These are phyloP conservation scores for Lethenteron camtschaticum DNA, from an alignment of 2,113 vertebrate species.

Conservation along the genomic window DNA sequence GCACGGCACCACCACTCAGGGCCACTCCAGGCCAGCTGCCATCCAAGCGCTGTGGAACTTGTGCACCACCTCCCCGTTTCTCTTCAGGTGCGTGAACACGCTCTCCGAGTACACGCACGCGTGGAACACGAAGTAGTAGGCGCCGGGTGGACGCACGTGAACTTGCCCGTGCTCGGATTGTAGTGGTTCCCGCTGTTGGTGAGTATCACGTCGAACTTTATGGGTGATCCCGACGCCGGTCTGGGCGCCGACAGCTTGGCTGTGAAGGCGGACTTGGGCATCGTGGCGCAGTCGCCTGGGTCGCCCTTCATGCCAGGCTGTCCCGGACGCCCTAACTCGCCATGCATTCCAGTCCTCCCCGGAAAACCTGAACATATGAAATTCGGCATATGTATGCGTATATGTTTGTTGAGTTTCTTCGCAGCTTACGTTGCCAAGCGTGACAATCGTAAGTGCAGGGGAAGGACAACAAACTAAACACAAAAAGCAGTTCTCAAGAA, in stretches of 20 bases:
- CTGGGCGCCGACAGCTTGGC: slow-evolving; percentile 61
- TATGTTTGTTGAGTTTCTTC: too few species aligned
- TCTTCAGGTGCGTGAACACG: slow-evolving; percentile 66
- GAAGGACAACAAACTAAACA: too few species aligned
- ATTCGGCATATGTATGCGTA: too few species aligned
- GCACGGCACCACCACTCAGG: slow-evolving; percentile 47
- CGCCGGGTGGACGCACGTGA: slow-evolving; percentile 61
- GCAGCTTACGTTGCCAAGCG: too few species aligned
- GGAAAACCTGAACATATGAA: too few species aligned
- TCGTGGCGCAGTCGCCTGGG: too few species aligned
- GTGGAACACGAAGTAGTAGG: slow-evolving; percentile 76
- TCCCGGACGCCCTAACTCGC: too few species aligned
- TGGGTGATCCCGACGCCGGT: slow-evolving; percentile 41
- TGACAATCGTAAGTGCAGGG: too few species aligned
- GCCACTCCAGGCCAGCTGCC: slow-evolving; percentile 77
- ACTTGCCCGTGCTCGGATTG: slow-evolving; percentile 51
- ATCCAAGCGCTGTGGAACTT: slow-evolving; percentile 77
- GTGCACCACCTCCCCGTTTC: slow-evolving; percentile 50
- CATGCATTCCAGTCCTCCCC: too few species aligned
- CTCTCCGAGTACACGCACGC: slow-evolving; percentile 74
- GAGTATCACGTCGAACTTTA: slow-evolving; percentile 54
- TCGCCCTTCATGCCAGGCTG: too few species aligned
- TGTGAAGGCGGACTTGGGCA: slow-evolving; percentile 62
- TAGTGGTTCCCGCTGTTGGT: slow-evolving; percentile 82
- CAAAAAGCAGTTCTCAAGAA: too few species aligned